Evolutionary conservation across 2,113 vertebrate species (phyloP), one percentile per base, ranked within the genome.

Genomic region (Steatornis caripensis): DNA sequence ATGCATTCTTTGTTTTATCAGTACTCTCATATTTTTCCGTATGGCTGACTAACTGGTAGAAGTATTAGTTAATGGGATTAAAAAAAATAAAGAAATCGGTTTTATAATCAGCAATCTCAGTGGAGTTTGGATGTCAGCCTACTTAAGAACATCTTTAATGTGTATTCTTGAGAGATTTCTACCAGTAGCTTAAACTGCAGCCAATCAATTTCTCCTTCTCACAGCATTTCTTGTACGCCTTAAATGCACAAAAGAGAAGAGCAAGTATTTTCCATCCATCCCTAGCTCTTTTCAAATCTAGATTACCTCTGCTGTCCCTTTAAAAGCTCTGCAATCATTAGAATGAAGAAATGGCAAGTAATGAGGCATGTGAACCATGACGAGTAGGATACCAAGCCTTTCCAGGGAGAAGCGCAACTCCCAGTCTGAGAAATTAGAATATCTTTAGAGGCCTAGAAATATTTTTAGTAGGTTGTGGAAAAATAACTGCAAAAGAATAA

Each of bases 401-500:
- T 77, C 53, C 12, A 85, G 48, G 41, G 66, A 93, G 22, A 72
- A 60, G 37, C 80, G 37, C n/a, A 87, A 16, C 37, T 83, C 64
- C 29, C 65, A 79, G 61, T 68, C 26, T 94, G 61, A 94, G 45
- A 96, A 96, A 87, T 77, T 23, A 89, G 24, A 87, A 83, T 85
- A 65, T 53, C 14, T 23, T 93, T 64, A 51, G n/a, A 85, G 43
- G 18, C 24, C 57, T 84, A 84, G 69, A 87, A 87, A 61, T 91
- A 60, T 34, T 91, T 89, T 85, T 65, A 69, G 36, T 72, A 84
- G 22, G 6, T 27, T 87, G 49, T 79, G 51, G 22, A 87, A 69
- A 9, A 76, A 22, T 71, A 87, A 55, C 37, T 65, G 48, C 11
- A 76, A 79, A 39, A 72, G 32, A 93, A 58, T 62, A 94, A 65